phyloP scores from a whole-genome alignment of 1,140 invertebrate genomes.

The Arctopsyche grandis region DNA sequence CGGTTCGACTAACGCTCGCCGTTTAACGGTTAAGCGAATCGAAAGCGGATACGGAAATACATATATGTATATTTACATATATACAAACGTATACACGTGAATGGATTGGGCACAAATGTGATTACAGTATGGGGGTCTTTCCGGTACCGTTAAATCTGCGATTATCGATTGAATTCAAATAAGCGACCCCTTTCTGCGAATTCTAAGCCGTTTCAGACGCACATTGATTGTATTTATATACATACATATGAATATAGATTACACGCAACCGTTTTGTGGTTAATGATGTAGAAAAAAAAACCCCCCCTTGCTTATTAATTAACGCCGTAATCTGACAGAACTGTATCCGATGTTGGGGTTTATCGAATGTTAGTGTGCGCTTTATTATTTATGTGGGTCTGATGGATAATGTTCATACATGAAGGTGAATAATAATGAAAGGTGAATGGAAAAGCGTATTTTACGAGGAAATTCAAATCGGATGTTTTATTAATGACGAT shows the following conservation, averaged over 20 bases:
- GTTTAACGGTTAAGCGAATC: neutral
- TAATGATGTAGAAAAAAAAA: too few species aligned
- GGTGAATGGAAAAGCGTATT: neutral
- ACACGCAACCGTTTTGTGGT: too few species aligned
- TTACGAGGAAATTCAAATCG: neutral
- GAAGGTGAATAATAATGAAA: slow-evolving; percentile 24
- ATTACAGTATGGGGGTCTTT: neutral
- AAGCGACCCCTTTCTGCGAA: neutral
- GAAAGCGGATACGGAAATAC: neutral
- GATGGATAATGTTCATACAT: neutral
- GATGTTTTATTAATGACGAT: slow-evolving; percentile 3
- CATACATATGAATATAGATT: too few species aligned
- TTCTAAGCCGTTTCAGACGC: too few species aligned
- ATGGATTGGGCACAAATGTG: neutral
- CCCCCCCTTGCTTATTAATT: too few species aligned
- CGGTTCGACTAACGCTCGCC: neutral
- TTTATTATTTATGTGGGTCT: neutral
- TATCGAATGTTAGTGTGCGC: neutral
- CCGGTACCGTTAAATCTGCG: too few species aligned
- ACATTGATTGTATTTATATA: too few species aligned
- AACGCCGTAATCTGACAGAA: too few species aligned
- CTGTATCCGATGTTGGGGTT: too few species aligned
- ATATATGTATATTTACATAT: neutral
- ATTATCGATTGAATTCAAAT: slow-evolving; percentile 4
- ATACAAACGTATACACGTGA: too few species aligned